Evolutionary conservation across 2,113 vertebrate species (phyloP).

Genomic region (Anolis carolinensis): DNA sequence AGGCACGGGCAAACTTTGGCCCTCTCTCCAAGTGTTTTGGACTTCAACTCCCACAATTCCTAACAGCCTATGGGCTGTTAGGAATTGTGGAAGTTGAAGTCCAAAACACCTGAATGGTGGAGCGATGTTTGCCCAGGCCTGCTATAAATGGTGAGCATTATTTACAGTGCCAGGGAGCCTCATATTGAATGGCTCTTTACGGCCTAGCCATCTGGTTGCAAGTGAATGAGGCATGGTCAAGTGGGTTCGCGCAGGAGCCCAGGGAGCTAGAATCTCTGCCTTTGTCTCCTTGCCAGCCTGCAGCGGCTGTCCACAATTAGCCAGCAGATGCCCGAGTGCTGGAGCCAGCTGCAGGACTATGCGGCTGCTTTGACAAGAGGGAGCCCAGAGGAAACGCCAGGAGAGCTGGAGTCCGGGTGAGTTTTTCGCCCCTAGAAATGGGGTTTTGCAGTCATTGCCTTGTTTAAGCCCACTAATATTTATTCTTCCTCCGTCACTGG

Average conservation of each 20-base stretch:
- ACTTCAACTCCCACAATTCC: too few species aligned
- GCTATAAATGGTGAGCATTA: neutral
- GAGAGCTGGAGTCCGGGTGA: constrained; percentile 19
- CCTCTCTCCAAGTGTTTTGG: too few species aligned
- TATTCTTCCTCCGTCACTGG: too few species aligned
- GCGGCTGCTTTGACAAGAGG: constrained; percentile 45
- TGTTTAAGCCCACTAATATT: neutral
- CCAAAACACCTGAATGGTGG: too few species aligned
- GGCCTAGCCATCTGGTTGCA: neutral
- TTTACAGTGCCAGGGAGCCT: neutral
- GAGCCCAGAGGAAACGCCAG: constrained; percentile 29
- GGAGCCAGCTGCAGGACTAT: constrained; percentile 42
- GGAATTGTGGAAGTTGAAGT: too few species aligned
- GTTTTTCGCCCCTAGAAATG: neutral
- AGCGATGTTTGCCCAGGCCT: too few species aligned
- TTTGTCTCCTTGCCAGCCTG: constrained; percentile 12
- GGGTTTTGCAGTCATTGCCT: neutral
- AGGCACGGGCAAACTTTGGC: too few species aligned
- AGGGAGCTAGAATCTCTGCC: neutral
- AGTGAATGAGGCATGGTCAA: neutral
- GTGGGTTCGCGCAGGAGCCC: neutral
- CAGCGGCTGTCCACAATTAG: constrained; percentile 22
- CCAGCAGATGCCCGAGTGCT: constrained; percentile 48
- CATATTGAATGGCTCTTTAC: neutral
- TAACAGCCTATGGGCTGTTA: too few species aligned